Conservation (phyloP, 2,113 vertebrate genomes). For the Chloroceryle aenea region DNA sequence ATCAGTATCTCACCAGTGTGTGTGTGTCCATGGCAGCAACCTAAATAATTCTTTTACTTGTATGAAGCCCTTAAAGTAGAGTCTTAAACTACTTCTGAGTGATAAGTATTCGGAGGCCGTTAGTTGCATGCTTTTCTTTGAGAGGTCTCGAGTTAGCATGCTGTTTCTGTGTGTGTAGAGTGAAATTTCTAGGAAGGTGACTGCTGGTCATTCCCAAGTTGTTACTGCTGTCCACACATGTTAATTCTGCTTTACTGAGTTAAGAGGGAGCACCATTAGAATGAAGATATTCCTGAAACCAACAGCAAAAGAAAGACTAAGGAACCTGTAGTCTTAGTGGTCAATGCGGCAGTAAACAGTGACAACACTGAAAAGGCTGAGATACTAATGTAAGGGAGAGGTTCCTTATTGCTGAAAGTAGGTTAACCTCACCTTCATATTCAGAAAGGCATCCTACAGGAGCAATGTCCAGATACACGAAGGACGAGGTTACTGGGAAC, state of each 20-base stretch:
- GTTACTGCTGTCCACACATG: not conserved
- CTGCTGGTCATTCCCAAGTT: conserved; percentile 5
- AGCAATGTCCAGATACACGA: not conserved
- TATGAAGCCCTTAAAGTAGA: not conserved
- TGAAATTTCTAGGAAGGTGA: conserved; percentile 3
- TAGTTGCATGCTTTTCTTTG: not conserved
- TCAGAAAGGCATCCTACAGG: not conserved
- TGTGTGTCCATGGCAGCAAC: not conserved
- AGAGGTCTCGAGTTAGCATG: not conserved
- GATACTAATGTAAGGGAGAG: not conserved
- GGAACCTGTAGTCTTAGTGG: not conserved
- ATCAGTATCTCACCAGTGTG: not conserved
- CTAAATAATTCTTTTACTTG: not conserved
- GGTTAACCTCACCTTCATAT: not conserved
- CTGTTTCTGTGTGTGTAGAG: not conserved
- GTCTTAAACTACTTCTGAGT: not conserved
- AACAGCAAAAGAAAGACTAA: not conserved
- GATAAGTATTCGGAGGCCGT: not conserved
- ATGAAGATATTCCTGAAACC: not conserved
- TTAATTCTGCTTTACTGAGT: not conserved
- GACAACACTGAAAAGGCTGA: not conserved
- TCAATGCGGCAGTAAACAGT: not conserved
- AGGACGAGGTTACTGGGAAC: not conserved
- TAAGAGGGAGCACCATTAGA: not conserved
- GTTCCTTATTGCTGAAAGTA: not conserved